These are phyloP conservation scores for Saccostrea cuccullata DNA, from an alignment of 1,140 invertebrate genomes.

Conservation along the genomic window DNA sequence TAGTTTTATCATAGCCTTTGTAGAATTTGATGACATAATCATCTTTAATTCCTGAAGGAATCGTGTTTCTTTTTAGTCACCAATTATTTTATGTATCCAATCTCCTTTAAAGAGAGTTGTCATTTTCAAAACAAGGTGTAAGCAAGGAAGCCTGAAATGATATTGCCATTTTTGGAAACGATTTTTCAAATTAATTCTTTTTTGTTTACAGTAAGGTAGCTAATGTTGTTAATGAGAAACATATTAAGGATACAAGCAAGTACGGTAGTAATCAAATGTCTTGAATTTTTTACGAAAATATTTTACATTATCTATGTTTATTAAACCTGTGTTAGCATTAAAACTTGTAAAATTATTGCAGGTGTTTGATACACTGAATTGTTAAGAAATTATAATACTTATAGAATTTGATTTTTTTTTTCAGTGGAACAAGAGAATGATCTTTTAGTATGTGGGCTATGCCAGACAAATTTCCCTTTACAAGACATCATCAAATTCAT, in stretches of 20 bases:
- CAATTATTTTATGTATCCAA: slow-evolving; percentile 26
- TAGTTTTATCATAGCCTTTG: not conserved
- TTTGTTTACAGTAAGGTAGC: not conserved
- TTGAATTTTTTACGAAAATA: no score
- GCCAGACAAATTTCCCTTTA: slow-evolving; percentile 73
- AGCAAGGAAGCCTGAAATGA: not conserved
- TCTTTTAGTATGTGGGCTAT: slow-evolving; percentile 76
- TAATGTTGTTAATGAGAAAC: no score
- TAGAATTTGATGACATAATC: slow-evolving; percentile 38
- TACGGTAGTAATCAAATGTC: no score
- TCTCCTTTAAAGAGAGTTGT: slow-evolving; percentile 16
- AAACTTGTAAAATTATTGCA: no score
- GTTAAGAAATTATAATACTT: no score
- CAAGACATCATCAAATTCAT: slow-evolving; percentile 75
- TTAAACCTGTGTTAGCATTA: no score
- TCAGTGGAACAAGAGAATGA: slow-evolving; percentile 76
- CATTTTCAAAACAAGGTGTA: slow-evolving; percentile 13
- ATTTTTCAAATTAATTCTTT: not conserved
- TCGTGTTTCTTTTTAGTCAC: slow-evolving; percentile 5
- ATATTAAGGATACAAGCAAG: no score
- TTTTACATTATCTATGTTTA: no score
- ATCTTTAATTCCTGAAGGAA: slow-evolving; percentile 27
- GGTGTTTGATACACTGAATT: no score
- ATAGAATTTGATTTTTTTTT: slow-evolving; percentile 41
- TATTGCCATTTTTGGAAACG: not conserved